Base-by-base conservation (phyloP, 2,113 vertebrate species). In the Phainopepla nitens region DNA sequence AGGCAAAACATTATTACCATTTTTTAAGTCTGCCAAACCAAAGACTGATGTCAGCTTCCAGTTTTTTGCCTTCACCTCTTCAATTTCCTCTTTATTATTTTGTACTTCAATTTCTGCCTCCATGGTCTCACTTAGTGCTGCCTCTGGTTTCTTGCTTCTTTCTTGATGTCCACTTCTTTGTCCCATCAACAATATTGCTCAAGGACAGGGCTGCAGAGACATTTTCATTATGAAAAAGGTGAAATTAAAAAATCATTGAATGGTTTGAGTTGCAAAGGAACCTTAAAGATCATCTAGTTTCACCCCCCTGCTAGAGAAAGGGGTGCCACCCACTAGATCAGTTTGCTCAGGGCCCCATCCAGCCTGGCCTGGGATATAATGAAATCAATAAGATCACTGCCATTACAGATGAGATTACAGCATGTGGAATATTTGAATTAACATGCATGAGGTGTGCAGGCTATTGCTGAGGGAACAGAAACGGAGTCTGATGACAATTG, bases 1-100 rank as follows among this genome's bases (percentile, higher is more conserved):
- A 56, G n/a, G 69, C 28, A 75, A 66, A 68, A n/a, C 11, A 11
- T 57, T 68, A 47, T 81, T 66, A 98, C 98, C 96, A 11, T 97
- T 97, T 86, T 94, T 96, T 81, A 89, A 72, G 73, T 97, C 96
- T 91, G 97, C 96, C 68, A 94, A 24, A 18, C 93, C 77, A 27
- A 62, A 73, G 51, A 86, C 73, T 9, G 76, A 57, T 25, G 23
- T 17, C 9, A 82, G 15, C 72, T 20, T 64, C 51, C 11, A 17
- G 15, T 25, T 85, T 85, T 85, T 60, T 44, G 15, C 87, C 80
- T 96, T 96, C 23, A 14, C 31, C 9, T 90, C 50, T 62, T 70
- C 0, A 0, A 17, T 21, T 71, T 92, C 68, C 23, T 83, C 81
- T 77, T 57, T 12, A 9, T n/a, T 41, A 24, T 10, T 61, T 28